Percentiles rank a stretch among this genome's conserved stretches.
These are phyloP conservation scores for Epinephelus fuscoguttatus DNA, from an alignment of 2,113 vertebrate genomes.

Conservation along the genomic window DNA sequence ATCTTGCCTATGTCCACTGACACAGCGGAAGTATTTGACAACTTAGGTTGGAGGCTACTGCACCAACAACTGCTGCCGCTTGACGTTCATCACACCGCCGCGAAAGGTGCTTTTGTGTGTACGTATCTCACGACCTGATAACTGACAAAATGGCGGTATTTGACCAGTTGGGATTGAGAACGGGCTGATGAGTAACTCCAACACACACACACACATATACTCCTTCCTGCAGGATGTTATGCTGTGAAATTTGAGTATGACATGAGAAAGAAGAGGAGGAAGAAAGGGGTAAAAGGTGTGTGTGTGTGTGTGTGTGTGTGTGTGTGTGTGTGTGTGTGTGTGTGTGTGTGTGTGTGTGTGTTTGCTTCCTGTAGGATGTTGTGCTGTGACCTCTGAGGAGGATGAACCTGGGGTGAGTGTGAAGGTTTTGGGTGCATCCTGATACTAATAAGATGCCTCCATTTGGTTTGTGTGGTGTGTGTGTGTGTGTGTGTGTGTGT, in stretches of 20 bases:
- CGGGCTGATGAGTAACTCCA: background rate
- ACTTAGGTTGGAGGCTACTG: too few species aligned
- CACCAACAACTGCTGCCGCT: too few species aligned
- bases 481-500: conserved; percentile 23
- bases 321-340: conserved; percentile 29
- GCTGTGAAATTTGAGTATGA: conserved; percentile 65
- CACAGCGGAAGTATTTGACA: too few species aligned
- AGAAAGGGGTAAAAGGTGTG: conserved; percentile 4
- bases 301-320: conserved; percentile 41
- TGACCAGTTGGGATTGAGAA: too few species aligned
- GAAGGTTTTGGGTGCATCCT: conserved; percentile 60
- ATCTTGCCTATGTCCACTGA: too few species aligned
- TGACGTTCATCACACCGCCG: too few species aligned
- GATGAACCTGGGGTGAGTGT: conserved; percentile 64
- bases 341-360: conserved; percentile 31
- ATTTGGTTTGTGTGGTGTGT: conserved; percentile 2
- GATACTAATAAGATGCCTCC: conserved; percentile 53
- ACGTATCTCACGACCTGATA: too few species aligned
- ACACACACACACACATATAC: background rate
- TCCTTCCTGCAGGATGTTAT: conserved; percentile 61
- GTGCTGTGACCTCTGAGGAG: conserved; percentile 67
- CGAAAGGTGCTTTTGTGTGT: too few species aligned
- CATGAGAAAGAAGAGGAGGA: conserved; percentile 30
- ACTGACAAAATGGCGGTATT: too few species aligned
- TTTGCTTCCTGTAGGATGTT: conserved; percentile 74